These are phyloP conservation scores for Serilophus lunatus DNA, from an alignment of 2,113 vertebrate genomes.

Conservation along the genomic window DNA sequence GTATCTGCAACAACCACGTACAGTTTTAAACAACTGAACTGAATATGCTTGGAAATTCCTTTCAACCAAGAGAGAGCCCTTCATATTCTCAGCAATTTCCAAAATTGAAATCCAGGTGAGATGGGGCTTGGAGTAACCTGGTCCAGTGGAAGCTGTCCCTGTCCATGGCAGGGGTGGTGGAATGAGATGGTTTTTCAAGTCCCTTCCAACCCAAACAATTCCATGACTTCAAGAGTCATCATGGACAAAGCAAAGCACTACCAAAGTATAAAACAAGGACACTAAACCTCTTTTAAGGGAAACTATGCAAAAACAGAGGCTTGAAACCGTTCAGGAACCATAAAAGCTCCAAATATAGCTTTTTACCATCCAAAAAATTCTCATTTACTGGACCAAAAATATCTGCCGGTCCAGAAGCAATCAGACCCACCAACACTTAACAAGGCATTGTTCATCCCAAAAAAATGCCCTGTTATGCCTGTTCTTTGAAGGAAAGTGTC, in stretches of 20 bases:
- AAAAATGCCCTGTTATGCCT: neutral
- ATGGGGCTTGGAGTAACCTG: neutral
- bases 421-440: neutral
- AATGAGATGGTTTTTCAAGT: too few species aligned
- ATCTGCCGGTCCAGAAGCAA: accelerated
- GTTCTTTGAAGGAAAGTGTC: neutral
- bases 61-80: neutral
- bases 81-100: neutral
- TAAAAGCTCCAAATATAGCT: neutral
- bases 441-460: neutral
- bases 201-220: too few species aligned
- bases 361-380: neutral
- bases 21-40: neutral
- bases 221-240: neutral
- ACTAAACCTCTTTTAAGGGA: neutral
- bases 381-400: neutral
- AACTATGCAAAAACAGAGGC: neutral
- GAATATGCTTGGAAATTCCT: neutral
- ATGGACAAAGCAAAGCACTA: neutral
- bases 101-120: neutral
- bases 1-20: neutral
- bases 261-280: neutral
- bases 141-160: too few species aligned
- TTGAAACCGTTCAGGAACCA: neutral
- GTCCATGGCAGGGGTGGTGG: too few species aligned